Evolutionary conservation across 2,797 vertebrate genomes (phyloP).

Genomic region (Lepilemur ruficaudatus): DNA sequence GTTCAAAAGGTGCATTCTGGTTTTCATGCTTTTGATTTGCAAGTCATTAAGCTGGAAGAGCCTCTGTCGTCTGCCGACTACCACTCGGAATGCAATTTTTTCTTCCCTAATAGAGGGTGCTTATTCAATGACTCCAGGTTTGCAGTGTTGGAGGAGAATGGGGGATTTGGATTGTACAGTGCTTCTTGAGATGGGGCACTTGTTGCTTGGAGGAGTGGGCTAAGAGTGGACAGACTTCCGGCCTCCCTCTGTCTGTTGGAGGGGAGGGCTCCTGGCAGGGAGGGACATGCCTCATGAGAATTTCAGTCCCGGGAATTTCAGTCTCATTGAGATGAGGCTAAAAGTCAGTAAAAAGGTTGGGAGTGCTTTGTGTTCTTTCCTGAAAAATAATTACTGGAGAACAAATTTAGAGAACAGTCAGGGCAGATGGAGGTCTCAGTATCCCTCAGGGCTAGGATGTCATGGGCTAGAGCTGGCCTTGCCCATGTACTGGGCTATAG

Average conservation of each 20-base stretch:
- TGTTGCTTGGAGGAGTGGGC: conserved; percentile 25
- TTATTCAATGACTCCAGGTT: conserved; percentile 68
- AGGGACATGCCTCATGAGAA: not conserved
- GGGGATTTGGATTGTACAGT: conserved; percentile 71
- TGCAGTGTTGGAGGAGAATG: conserved; percentile 56
- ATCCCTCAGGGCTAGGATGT: not conserved
- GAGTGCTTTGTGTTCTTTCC: not conserved
- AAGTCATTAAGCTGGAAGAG: conserved; percentile 82
- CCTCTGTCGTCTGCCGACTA: conserved; percentile 79
- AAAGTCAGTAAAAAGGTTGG: not conserved
- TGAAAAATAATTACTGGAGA: not conserved
- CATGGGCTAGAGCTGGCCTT: not conserved
- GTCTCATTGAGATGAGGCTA: not conserved
- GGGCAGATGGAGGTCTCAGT: not conserved
- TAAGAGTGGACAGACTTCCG: not conserved
- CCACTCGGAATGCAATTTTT: conserved; percentile 68
- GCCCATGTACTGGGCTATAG: not conserved
- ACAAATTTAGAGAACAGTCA: not conserved
- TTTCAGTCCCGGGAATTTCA: not conserved
- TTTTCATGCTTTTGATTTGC: conserved; percentile 85
- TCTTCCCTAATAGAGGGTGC: conserved; percentile 69
- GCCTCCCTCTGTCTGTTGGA: not conserved
- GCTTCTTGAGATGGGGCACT: conserved; percentile 76
- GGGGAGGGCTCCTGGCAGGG: not conserved
- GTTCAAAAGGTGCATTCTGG: conserved; percentile 79